Evolutionary conservation across 2,888 invertebrate genomes (phyloP), one percentile per base, ranked within the genome.

Genomic region (Polydrusus pterygomalis): DNA sequence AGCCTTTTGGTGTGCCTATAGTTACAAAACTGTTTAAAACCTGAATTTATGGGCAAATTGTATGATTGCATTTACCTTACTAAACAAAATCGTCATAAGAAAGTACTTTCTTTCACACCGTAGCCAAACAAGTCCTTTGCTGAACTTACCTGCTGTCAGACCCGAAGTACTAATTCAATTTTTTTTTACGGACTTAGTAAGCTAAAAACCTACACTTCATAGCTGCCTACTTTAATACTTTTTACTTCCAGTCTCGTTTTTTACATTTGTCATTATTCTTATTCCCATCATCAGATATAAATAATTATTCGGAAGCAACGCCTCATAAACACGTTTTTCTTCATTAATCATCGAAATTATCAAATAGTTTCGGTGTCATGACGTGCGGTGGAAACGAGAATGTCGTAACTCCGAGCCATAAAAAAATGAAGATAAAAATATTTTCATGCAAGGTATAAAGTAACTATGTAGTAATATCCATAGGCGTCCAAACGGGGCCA

Each of bases 311-410:
- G 51, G 51, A 51, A 51, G 47, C 47, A 40, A n/a, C 8, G 7
- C 17, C 8, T n/a, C 18, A 20, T 49, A 51, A 18, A 51, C 51
- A 51, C 51, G 20, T 51, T 51, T 51, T 51, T 51, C 10, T 6
- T 54, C 58, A 60, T 60, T 9, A 60, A 60, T 60, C 58, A 60
- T 60, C 15, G 17, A 60, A 60, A 60, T 18, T 60, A 38, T 60
- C 18, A 38, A 60, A 60, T 38, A 60, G 38, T 18, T 38, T 60
- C 38, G 13, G 7, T 9, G 58, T 3, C 17, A 11, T 60, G 38
- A 17, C 58, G 15, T 18, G 58, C 38, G 17, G 34, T 60, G 38
- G 58, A 60, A 60, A 60, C 18, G 18, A 17, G 15, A 60, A 38
- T 38, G 38, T 58, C 58, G 38, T 60, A 60, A 60, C 38, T 38